Base-by-base conservation (phyloP, 2,888 invertebrate species). In the Archips crataeganus region DNA sequence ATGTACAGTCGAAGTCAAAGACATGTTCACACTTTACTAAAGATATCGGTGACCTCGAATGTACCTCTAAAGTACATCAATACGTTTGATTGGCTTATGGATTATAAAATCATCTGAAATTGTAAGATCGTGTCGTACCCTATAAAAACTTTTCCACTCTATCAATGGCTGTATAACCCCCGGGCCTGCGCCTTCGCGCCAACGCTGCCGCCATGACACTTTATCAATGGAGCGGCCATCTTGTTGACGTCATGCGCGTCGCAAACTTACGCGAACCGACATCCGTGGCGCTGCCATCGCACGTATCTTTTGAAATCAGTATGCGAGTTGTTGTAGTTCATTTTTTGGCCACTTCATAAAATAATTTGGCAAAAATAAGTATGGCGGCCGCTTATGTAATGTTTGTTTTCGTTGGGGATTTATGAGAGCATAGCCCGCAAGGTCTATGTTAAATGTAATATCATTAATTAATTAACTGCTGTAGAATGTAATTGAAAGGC, bases 161-260 rank as follows among this genome's bases (percentile, higher is more conserved):
- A 91, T 93, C 93, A 94, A 94, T 93, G 93, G 89, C 78, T 83
- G 87, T 90, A 89, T 90, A 89, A 78, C 74, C 78, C 47, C 73
- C 81, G 76, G 75, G 82, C 85, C 80, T 85, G 89, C 91, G 90
- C 90, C 79, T 78, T 76, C 76, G 76, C 79, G 78, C 77, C 74
- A 75, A 75, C 79, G 75, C 78, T 82, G 81, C 79, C 82, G 84
- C 86, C 86, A 83, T 85, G 83, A 84, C 85, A 81, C 79, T 86
- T 90, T 89, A 91, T 94, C 93, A 94, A 94, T 94, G 94, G 88
- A 82, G 70, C 79, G 74, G 88, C 92, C 92, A 91, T 91, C 84
- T 90, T 90, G 87, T 80, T 93, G 93, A 94, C 94, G 93, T 94
- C 93, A 94, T 79, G 77, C 84, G 72, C 80, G 15, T 3, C 51